These are phyloP conservation scores for Neodiprion fabricii DNA, from an alignment of 1,140 invertebrate species.

Conservation along the genomic window DNA sequence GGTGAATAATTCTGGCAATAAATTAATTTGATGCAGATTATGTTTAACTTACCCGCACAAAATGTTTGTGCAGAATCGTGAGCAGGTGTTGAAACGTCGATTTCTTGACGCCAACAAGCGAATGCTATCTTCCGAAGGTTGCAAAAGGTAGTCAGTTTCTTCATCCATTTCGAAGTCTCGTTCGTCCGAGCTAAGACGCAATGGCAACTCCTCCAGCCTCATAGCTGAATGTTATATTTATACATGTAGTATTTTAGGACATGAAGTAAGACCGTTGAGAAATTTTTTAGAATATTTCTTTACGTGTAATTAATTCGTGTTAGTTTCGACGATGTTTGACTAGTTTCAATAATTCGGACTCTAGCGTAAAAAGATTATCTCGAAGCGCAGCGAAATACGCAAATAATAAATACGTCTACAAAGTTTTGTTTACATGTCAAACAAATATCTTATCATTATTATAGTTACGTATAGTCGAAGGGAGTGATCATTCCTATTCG, in stretches of 20 bases:
- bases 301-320: too few species aligned
- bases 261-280: neutral
- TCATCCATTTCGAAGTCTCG: constrained; percentile 72
- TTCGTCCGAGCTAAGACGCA: constrained; percentile 62
- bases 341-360: neutral
- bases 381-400: neutral
- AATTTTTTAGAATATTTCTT: neutral
- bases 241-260: neutral
- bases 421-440: too few species aligned
- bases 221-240: constrained; percentile 30
- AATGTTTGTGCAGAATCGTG: constrained; percentile 50
- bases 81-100: constrained; percentile 48
- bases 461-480: too few species aligned
- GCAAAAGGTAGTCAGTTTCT: constrained; percentile 69
- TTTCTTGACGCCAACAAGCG: constrained; percentile 44
- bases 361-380: neutral
- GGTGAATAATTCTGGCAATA: neutral
- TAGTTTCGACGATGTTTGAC: neutral
- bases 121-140: constrained; percentile 56
- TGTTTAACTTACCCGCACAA: constrained; percentile 61
- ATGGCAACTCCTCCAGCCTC: constrained; percentile 66
- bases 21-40: constrained; percentile 4
- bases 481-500: neutral
- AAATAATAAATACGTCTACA: too few species aligned
- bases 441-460: too few species aligned